Percentiles rank a stretch among this genome's conserved stretches.
Conservation (phyloP, 2,797 vertebrate species). For the Masticophis lateralis region DNA sequence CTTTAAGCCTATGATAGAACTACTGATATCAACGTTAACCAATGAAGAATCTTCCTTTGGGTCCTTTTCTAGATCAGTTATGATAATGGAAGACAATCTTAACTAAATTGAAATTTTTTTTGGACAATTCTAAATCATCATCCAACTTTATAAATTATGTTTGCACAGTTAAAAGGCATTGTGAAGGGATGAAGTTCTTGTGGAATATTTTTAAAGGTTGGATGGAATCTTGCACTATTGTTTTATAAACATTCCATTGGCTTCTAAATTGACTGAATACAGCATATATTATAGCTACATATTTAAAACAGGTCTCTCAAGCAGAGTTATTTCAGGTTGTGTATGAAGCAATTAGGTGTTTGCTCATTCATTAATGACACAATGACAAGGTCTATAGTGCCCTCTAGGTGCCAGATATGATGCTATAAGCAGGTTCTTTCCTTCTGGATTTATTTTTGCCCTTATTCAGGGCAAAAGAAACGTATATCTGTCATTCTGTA, state of each 20-base stretch:
- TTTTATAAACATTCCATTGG: neutral
- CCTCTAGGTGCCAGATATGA: constrained; percentile 7
- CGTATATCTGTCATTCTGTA: neutral
- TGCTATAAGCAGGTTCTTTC: neutral
- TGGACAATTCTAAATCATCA: neutral
- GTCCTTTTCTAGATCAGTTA: neutral
- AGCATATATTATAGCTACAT: neutral
- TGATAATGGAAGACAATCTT: neutral
- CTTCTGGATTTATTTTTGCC: neutral
- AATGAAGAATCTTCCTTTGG: neutral
- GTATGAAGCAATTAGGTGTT: neutral
- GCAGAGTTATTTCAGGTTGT: neutral
- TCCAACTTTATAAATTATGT: neutral
- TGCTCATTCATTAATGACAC: neutral
- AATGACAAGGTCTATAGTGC: constrained; percentile 3
- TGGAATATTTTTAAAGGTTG: neutral
- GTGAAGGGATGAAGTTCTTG: neutral
- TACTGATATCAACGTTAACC: neutral
- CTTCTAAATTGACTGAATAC: neutral
- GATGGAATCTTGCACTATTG: neutral
- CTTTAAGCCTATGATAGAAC: neutral
- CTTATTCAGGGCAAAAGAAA: neutral
- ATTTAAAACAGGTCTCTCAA: neutral
- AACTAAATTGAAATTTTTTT: neutral
- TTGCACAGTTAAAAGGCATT: neutral